Base-by-base conservation (phyloP, 92 coral and sea anemone species). In the Palythoa heliodiscus region DNA sequence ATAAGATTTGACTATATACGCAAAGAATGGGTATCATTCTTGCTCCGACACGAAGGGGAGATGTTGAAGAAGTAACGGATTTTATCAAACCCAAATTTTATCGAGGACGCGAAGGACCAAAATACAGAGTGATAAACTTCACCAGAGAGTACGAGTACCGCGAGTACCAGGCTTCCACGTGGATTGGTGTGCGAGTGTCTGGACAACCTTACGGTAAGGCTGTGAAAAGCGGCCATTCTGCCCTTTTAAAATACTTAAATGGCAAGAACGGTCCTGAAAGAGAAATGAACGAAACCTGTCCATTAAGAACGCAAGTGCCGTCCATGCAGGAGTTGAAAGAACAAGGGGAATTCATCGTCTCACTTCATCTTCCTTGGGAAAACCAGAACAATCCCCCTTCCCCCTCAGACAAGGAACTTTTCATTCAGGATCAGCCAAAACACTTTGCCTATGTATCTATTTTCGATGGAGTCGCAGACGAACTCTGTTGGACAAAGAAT, bases 261-360 rank as follows among this genome's bases (percentile, higher is more conserved):
- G 98, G 98, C 1, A 86, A 81, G 60, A 94, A 94, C 38, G 98
- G 98, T 10, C 98, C 98, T 9, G 92, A 92, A 70, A 92, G 91
- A 73, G 50, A 68, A 38, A 86, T 94, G 93, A 68, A 58, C 15
- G 83, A 86, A 14, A 94, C 98, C 15, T 94, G 98, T 22, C 98
- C 98, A 8, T 75, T 92, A 4, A 86, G 82, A 80, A 85, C 91
- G 13, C 93, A 92, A 64, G 87, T 90, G 16, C 87, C 73, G 38
- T 88, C 66, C 39, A 82, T 82, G 3, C 90, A 89, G 73, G 87
- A 89, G 4, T 76, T 82, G 19, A 84, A 78, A 54, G 78, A 55
- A 13, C 76, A 83, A 7, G 93, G 93, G 11, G 95, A 94, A 35
- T 93, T 90, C 23, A 87, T 87, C 0, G 90, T 89, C 3, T 90